phyloP scores from a whole-genome alignment of 2,888 invertebrate species.

The Campoletis raptor region DNA sequence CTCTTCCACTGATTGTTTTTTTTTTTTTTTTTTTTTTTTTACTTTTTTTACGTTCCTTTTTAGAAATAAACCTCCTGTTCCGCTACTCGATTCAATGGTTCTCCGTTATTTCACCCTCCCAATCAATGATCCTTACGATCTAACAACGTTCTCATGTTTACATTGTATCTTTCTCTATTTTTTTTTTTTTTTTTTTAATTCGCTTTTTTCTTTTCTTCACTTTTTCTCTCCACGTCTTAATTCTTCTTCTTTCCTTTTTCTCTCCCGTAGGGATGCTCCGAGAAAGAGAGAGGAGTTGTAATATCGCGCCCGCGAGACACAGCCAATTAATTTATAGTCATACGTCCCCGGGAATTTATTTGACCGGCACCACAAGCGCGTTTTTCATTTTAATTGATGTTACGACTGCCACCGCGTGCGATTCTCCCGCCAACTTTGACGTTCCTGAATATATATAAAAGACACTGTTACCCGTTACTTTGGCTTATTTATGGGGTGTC shows the following conservation, averaged over 20 bases:
- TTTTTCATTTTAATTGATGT: constrained; percentile 69
- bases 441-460: constrained; percentile 34
- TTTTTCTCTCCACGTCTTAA: constrained; percentile 12
- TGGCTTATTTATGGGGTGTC: constrained; percentile 64
- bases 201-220: constrained; percentile 4
- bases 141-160: constrained; percentile 51
- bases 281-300: constrained; percentile 45
- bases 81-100: constrained; percentile 52
- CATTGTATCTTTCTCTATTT: constrained; percentile 48
- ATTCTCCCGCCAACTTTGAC: constrained; percentile 54
- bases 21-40: not conserved
- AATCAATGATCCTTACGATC: constrained; percentile 62
- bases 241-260: constrained; percentile 7
- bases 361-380: constrained; percentile 70
- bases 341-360: constrained; percentile 72
- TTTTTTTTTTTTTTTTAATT: constrained; percentile 19
- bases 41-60: constrained; percentile 24
- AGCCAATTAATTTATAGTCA: constrained; percentile 74
- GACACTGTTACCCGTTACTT: constrained; percentile 56
- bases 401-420: constrained; percentile 66
- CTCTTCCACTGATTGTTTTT: not conserved
- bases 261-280: constrained; percentile 18
- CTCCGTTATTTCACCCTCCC: constrained; percentile 47
- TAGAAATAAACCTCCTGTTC: constrained; percentile 72
- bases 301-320: constrained; percentile 48